Base-by-base conservation (phyloP, 30 jellyfish, hydroid and myxozoan genomes). In the Pelagia noctiluca region DNA sequence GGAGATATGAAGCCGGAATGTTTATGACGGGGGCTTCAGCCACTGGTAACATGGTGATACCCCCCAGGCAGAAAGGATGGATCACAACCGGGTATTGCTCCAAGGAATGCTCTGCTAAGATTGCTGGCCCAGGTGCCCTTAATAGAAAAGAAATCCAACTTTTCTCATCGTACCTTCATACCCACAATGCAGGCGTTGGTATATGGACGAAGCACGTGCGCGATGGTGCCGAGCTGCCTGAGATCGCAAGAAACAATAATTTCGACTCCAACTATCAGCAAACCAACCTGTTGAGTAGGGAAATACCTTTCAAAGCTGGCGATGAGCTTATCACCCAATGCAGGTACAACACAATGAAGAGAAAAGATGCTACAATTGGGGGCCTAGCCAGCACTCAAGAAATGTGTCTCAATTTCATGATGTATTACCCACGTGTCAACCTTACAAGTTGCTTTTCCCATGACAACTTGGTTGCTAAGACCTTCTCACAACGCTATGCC, bases 161-260 rank as follows among this genome's bases (percentile, higher is more conserved):
- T 30, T 85, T 85, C 31, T 88, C 95, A 54, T 60, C 95, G 19
- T 74, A 72, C 47, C 95, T 84, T 0, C 95, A 85, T 50, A 78
- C 81, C 3, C 95, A 85, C 50, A 47, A 79, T 7, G 74, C 88
- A 19, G 89, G 88, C 32, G 48, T 8, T 5, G 95, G 95, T 3
- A 48, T 85, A 24, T 72, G 88, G 88, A 85, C 95, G 32, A 85
- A 85, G 28, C 48, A 50, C 1, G 47, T 74, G 3, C 64, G 95
- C 61, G 63, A 85, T 73, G 95, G 95, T 33, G 74, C 61, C 33
- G 88, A 85, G 70, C 33, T 85, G 2, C 24, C 49, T 33, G 95
- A 85, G 35, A 21, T 85, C 1, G 38, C 62, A 1, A 63, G 89
- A 60, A 86, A 85, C 47, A 79, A 83, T 16, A 83, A 83, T 38